phyloP scores from a whole-genome alignment of 2,113 vertebrate genomes.

The Forbesichthys agassizii region DNA sequence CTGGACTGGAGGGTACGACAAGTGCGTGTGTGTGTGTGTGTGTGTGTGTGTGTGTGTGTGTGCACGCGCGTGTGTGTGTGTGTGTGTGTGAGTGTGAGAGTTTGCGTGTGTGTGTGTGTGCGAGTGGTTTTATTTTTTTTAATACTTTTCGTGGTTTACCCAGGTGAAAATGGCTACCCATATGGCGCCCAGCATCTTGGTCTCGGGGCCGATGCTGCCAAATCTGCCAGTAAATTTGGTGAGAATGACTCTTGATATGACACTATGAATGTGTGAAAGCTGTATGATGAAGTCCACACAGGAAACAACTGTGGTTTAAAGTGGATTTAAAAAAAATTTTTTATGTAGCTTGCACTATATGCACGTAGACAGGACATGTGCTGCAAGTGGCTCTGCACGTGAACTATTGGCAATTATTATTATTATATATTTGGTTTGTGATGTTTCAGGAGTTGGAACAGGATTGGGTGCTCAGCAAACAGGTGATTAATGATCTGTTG shows the following conservation, averaged over 20 bases:
- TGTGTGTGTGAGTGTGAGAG: neutral
- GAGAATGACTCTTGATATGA: slow-evolving; percentile 12
- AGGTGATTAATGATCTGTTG: slow-evolving; percentile 38
- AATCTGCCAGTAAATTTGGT: slow-evolving; percentile 73
- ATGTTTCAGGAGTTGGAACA: slow-evolving; percentile 50
- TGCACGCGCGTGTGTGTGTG: slow-evolving; percentile 1
- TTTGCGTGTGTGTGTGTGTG: slow-evolving; percentile 1
- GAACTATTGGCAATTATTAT: neutral
- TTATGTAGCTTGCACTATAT: neutral
- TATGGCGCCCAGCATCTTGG: slow-evolving; percentile 67
- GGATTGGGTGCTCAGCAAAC: slow-evolving; percentile 58
- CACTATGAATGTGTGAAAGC: neutral
- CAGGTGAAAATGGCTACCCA: slow-evolving; percentile 69
- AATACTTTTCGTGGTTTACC: neutral
- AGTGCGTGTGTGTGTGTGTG: neutral
- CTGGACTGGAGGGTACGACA: slow-evolving; percentile 69
- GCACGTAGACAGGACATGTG: neutral
- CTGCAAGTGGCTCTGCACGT: neutral
- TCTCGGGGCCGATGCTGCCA: slow-evolving; percentile 61
- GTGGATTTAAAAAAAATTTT: no score
- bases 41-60: slow-evolving; percentile 8
- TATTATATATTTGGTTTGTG: slow-evolving; percentile 13
- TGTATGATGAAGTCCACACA: no score
- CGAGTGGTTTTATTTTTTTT: neutral
- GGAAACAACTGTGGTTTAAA: no score